Evolutionary conservation across 2,888 invertebrate genomes (phyloP).

Genomic region (Stegana nigrithorax): DNA sequence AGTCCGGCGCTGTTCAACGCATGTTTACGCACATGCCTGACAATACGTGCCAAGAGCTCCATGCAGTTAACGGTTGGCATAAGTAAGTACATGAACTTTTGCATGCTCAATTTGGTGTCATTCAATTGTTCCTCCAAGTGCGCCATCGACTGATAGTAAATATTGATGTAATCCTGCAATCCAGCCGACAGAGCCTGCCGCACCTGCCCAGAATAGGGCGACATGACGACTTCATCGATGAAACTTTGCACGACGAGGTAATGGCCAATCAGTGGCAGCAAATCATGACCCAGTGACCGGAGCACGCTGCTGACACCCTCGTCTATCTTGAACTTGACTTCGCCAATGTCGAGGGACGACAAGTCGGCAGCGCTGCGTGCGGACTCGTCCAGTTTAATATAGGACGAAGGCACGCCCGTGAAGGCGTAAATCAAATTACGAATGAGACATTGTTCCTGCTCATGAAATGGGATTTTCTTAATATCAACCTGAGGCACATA

Average conservation of each 20-base stretch:
- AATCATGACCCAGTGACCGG: slow-evolving; percentile 36
- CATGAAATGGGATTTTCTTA: slow-evolving; percentile 24
- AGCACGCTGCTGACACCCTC: slow-evolving; percentile 36
- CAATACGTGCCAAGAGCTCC: slow-evolving; percentile 32
- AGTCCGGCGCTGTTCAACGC: slow-evolving; percentile 32
- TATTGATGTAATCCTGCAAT: slow-evolving; percentile 27
- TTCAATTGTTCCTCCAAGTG: slow-evolving; percentile 36
- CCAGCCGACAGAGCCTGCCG: slow-evolving; percentile 30
- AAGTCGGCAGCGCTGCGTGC: slow-evolving; percentile 28
- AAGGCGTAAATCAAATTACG: slow-evolving; percentile 47
- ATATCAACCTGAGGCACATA: slow-evolving; percentile 40
- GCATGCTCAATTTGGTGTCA: slow-evolving; percentile 31
- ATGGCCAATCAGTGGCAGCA: slow-evolving; percentile 40
- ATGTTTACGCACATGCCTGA: slow-evolving; percentile 22
- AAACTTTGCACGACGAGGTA: slow-evolving; percentile 45
- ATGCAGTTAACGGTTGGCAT: slow-evolving; percentile 41
- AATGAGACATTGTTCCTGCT: slow-evolving; percentile 41
- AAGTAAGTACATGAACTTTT: slow-evolving; percentile 36
- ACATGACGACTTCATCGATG: slow-evolving; percentile 40
- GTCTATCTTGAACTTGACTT: slow-evolving; percentile 40
- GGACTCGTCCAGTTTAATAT: slow-evolving; percentile 37
- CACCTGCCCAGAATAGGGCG: slow-evolving; percentile 17
- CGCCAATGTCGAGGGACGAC: slow-evolving; percentile 29
- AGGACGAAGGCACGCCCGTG: slow-evolving; percentile 44
- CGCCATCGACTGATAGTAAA: slow-evolving; percentile 38